These are phyloP conservation scores for Amphimallon solstitiale DNA, from an alignment of 2,888 invertebrate species.

Conservation along the genomic window DNA sequence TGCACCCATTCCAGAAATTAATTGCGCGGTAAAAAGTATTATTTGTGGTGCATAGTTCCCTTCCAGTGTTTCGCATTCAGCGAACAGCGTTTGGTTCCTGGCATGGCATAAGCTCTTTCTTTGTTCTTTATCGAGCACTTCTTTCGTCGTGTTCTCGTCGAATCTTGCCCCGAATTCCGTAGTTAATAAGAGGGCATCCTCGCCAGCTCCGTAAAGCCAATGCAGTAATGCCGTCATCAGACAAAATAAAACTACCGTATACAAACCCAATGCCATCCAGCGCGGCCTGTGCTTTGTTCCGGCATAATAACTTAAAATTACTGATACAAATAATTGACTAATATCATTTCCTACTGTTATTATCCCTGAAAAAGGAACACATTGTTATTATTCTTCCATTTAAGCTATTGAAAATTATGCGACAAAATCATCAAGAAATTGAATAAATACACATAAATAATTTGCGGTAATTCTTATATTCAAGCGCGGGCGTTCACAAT, in stretches of 20 bases:
- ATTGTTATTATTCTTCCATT: too few species aligned
- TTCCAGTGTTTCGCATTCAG: conserved; percentile 58
- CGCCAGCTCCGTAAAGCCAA: conserved; percentile 65
- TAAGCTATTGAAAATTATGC: too few species aligned
- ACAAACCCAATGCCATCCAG: conserved; percentile 74
- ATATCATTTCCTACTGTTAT: conserved; percentile 80
- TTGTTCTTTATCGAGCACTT: conserved; percentile 64
- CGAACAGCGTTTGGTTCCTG: conserved; percentile 47
- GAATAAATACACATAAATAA: too few species aligned
- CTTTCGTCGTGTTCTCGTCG: conserved; percentile 59
- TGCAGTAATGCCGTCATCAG: conserved; percentile 75
- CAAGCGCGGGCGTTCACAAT: too few species aligned
- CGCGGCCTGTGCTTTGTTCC: conserved; percentile 77
- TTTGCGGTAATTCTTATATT: too few species aligned
- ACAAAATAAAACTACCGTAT: conserved; percentile 73
- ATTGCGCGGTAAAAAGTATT: conserved; percentile 74
- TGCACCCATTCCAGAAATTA: conserved; percentile 77
- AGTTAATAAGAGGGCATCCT: conserved; percentile 45
- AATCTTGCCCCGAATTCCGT: conserved; percentile 39
- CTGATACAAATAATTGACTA: conserved; percentile 74
- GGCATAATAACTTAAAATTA: conserved; percentile 75
- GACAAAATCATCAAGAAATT: too few species aligned
- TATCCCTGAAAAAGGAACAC: conserved; percentile 64
- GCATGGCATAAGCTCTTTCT: conserved; percentile 69
- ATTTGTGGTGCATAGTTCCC: conserved; percentile 70